Base-by-base conservation (phyloP, 2,888 invertebrate species). In the Platypus cylindrus region DNA sequence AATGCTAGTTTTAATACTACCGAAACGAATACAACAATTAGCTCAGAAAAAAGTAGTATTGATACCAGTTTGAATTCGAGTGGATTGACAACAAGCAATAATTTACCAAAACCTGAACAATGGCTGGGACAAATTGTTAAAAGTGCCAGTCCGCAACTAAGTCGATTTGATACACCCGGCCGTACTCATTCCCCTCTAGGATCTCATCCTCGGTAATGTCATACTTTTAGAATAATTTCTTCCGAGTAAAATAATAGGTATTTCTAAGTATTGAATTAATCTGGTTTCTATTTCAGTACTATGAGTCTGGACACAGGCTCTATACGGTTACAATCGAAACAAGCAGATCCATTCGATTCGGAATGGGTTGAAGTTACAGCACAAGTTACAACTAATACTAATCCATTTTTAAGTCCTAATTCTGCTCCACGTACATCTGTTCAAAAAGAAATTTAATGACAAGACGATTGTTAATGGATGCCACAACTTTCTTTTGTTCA, bases 41-140 rank as follows among this genome's bases (percentile, higher is more conserved):
- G 38, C 26, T 48, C 47, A 28, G 34, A 34, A 29, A 43, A 43
- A 23, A 40, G 40, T 11, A 40, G 36, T 26, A 26, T 37, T 16
- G 12, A n/a, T 16, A 16, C 15, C 16, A 38, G 34, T 25, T 18
- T 17, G 16, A 45, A 44, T 36, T 43, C 39, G 3, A 39, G 39
- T 33, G 32, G 12, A 18, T 15, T 29, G 4, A 30, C 40, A 9
- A 35, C 43, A 2, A 41, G 49, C 17, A 48, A 47, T 34, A 51
- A 44, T 39, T 66, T 82, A 56, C 85, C 84, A 16, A 79, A 78
- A 59, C 82, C 85, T 1, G 85, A 85, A 49, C 84, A 84, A 50
- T 85, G 84, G 85, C 62, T 86, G 45, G 83, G 81, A 5, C 74
- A 78, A 48, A 73, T 82, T 27, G 75, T 76, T 9, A 70, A 70